A percentile compares a stretch with the other conserved stretches of the same genome.
Conservation (phyloP, 2,888 invertebrate genomes). For the Neoascia interrupta region DNA sequence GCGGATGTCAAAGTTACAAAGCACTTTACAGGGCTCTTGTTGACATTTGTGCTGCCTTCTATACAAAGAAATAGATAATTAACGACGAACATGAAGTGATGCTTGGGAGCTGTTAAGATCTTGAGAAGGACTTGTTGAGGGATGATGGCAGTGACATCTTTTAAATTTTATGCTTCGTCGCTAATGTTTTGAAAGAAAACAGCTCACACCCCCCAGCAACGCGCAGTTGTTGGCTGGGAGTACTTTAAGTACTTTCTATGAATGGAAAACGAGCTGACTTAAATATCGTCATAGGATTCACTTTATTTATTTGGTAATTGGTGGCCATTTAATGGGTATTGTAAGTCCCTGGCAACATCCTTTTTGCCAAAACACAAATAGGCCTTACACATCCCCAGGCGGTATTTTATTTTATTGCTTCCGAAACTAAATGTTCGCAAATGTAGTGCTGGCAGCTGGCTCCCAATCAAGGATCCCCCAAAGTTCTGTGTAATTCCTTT, state of each 20-base stretch:
- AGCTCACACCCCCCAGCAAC: not conserved
- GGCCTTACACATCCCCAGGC: too few relatives aligned
- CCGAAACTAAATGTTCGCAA: not conserved
- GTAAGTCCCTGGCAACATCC: too few relatives aligned
- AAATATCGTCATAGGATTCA: too few relatives aligned
- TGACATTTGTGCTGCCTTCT: not conserved
- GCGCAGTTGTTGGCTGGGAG: not conserved
- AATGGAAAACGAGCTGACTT: too few relatives aligned
- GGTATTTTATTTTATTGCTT: slow-evolving; percentile 31
- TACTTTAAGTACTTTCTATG: not conserved
- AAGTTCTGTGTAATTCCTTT: not conserved
- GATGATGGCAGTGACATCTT: not conserved
- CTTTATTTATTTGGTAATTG: too few relatives aligned
- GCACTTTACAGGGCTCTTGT: not conserved
- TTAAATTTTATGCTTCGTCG: not conserved
- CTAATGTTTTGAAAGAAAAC: not conserved
- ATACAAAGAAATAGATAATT: not conserved
- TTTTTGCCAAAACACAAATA: too few relatives aligned
- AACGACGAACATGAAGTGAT: too few relatives aligned
- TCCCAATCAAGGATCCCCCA: not conserved
- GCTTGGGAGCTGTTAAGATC: too few relatives aligned
- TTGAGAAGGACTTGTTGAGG: too few relatives aligned
- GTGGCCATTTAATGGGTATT: too few relatives aligned
- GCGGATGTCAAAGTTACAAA: slow-evolving; percentile 10
- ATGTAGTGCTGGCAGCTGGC: not conserved